Evolutionary conservation across 2,797 vertebrate genomes (phyloP).

Genomic region (Sphaeramia orbicularis): DNA sequence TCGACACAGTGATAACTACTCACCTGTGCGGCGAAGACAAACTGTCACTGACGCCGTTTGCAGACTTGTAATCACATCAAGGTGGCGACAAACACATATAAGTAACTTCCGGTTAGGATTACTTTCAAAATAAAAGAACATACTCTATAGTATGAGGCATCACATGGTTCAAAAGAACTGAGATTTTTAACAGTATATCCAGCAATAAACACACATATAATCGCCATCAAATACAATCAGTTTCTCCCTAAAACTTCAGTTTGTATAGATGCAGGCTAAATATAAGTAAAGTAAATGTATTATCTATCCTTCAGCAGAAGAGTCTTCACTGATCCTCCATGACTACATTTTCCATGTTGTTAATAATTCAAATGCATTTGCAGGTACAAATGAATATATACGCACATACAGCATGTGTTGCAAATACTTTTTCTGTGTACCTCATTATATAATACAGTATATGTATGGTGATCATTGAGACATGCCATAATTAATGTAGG

Average conservation of each 20-base stretch:
- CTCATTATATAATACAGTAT: conserved; percentile 15
- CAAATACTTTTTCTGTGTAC: conserved; percentile 23
- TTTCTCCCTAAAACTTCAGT: too few species aligned
- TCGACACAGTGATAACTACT: conserved; percentile 24
- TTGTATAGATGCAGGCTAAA: too few species aligned
- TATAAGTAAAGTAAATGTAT: too few species aligned
- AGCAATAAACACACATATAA: too few species aligned
- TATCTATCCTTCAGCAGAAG: too few species aligned
- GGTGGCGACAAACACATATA: background rate
- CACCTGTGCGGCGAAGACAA: conserved; percentile 58
- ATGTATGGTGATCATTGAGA: background rate
- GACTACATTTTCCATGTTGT: too few species aligned
- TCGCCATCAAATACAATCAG: too few species aligned
- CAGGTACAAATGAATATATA: conserved; percentile 35
- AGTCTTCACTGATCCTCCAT: too few species aligned
- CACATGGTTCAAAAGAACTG: background rate
- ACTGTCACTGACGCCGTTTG: conserved; percentile 66
- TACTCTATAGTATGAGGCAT: background rate
- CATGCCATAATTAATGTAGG: too few species aligned
- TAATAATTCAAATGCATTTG: background rate
- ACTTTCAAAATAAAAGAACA: conserved; percentile 63
- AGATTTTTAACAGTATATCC: too few species aligned
- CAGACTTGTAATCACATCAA: conserved; percentile 50
- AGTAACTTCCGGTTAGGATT: conserved; percentile 30
- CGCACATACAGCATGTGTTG: conserved; percentile 21